Base-by-base conservation (phyloP, 1,140 invertebrate species). In the Sinella curviseta region DNA sequence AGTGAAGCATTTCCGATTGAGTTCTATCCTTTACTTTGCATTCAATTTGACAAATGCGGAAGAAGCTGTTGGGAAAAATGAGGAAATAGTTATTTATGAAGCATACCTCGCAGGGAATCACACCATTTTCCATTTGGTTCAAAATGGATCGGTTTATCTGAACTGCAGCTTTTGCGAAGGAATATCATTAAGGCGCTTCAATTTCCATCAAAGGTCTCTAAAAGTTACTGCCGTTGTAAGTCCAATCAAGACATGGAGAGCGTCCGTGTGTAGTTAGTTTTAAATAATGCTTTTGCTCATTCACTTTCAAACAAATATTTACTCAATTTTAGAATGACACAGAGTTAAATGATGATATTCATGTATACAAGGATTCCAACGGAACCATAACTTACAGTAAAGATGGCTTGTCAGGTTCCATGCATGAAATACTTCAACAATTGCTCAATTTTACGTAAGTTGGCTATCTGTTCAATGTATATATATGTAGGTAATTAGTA, bases 391-490 rank as follows among this genome's bases (percentile, higher is more conserved):
- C 3, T 26, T 75, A 24, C 28, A 17, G 24, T 17, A 75, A 39
- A 17, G 74, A 36, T 39, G 74, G 74, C 3, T 75, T 75, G 4
- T 39, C 74, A 12, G 74, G 35, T n/a, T 54, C 35, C 12, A 39
- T 75, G 3, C 74, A 31, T 17, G 14, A 48, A 28, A 75, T 75
- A n/a, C 28, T 75, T n/a, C 34, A 75, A 48, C 17, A 36, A 36
- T n/a, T 54, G 34, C 28, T 75, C n/a, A 75, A 75, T 75, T 75
- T 75, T 75, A 75, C 74, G 74, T 75, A 48, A 75, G 34, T 26
- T 26, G 35, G 34, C 1, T 54, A 75, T 17, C 34, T 24, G 60
- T 24, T 24, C 60, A 67, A 67, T 24, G 24, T 12, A 24, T 24
- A 4, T 12, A 24, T 67, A 24, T 67, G n/a, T 24, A 12, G 4